Evolutionary conservation across 1,140 invertebrate species (phyloP).

Genomic region (Episyrphus balteatus): DNA sequence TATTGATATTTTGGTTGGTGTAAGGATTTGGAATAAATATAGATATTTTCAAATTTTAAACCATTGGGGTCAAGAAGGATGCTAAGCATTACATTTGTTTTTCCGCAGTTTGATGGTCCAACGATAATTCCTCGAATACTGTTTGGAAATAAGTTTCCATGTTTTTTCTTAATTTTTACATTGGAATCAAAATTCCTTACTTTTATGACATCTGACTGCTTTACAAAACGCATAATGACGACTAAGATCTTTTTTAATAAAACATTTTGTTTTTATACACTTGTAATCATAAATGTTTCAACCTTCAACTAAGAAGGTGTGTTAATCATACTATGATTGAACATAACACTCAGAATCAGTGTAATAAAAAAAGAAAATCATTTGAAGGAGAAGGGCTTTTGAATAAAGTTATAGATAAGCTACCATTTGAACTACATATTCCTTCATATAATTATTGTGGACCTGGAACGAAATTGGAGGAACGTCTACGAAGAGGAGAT

Average conservation of each 20-base stretch:
- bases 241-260: no score
- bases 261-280: no score
- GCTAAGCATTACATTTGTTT: slow-evolving; percentile 30
- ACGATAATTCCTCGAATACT: slow-evolving; percentile 18
- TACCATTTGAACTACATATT: slow-evolving; percentile 37
- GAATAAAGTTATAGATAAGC: slow-evolving; percentile 30
- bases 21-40: slow-evolving; percentile 33
- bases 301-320: no score
- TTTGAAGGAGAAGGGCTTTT: slow-evolving; percentile 10
- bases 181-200: no score
- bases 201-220: no score
- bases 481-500: slow-evolving; percentile 17
- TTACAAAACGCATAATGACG: no score
- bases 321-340: slow-evolving; percentile 1
- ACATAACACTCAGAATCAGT: slow-evolving; percentile 3
- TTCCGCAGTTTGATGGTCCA: slow-evolving; percentile 27
- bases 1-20: slow-evolving; percentile 30
- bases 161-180: background rate
- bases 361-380: slow-evolving; percentile 1
- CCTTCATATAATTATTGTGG: slow-evolving; percentile 37
- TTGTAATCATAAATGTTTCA: no score
- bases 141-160: slow-evolving; percentile 9
- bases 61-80: slow-evolving; percentile 25
- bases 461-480: slow-evolving; percentile 34
- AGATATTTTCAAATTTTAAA: slow-evolving; percentile 32